phyloP scores from a whole-genome alignment of 2,888 invertebrate species.

The Chorisops tibialis region DNA sequence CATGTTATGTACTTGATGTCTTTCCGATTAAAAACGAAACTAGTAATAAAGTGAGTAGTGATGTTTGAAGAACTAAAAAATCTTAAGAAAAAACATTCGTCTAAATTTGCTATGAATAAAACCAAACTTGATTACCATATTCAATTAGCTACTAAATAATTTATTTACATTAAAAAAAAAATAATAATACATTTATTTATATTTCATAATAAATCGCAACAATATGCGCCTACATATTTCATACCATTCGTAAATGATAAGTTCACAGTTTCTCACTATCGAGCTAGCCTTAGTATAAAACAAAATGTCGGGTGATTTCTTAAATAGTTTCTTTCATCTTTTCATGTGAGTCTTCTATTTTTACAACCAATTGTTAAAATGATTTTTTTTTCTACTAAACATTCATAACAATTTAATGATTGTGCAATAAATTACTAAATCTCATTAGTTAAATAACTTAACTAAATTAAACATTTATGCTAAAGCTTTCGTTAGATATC shows the following conservation, averaged over 20 bases:
- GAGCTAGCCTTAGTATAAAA: no score
- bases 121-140: no score
- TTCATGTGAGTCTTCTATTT: background rate
- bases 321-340: background rate
- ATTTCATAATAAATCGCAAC: constrained; percentile 29
- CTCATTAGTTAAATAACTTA: background rate
- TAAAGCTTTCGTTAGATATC: constrained; percentile 35
- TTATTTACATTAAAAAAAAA: constrained; percentile 5
- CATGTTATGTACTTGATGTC: no score
- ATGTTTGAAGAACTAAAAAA: no score
- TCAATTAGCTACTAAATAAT: no score
- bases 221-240: constrained; percentile 33
- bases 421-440: constrained; percentile 23
- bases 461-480: background rate
- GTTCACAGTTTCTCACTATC: constrained; percentile 1
- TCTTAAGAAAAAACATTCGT: no score
- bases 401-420: background rate
- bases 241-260: constrained; percentile 32
- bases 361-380: no score
- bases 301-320: background rate
- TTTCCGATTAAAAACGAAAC: no score
- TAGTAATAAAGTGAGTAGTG: no score
- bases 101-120: no score
- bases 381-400: no score
- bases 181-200: no score